Evolutionary conservation across 2,888 invertebrate species (phyloP), one percentile per base, ranked within the genome.

Genomic region (Sesamia inferens): DNA sequence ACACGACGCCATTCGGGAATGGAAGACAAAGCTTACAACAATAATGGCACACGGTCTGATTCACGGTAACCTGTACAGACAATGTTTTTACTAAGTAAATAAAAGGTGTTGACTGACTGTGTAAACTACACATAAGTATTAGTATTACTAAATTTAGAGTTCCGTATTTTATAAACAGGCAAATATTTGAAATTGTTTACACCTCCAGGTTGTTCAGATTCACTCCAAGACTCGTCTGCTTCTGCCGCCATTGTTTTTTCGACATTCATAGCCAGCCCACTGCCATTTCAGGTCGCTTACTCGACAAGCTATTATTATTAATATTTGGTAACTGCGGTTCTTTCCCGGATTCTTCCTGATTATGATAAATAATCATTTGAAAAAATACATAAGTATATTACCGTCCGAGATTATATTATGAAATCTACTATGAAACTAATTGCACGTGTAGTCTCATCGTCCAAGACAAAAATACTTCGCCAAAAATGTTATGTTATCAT

Each of bases 31-130:
- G 55, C 39, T 48, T 42, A 31, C 19, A 80, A 84, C 82, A 85
- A 81, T 78, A 61, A 61, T 13, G n/a, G 39, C 74, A 66, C 85
- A 84, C 84, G 84, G 71, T 85, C 84, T 85, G 81, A 74, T 84
- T 83, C 78, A 55, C 83, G 22, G n/a, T 59, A 72, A 83, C 77
- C 69, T 68, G 74, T 31, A 55, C 24, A 24, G 14, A 64, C 64
- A 71, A 69, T 74, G 72, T 74, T 76, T 79, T 68, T 59, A 55
- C 19, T 47, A 42, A 54, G 54, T 55, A 62, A 55, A 69, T 80
- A n/a, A 47, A 42, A 63, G 14, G 5, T 55, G 55, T 47, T 55
- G 13, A 59, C 54, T 55, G 13, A 19, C 13, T 31, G n/a, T 68
- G 22, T 14, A 48, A 48, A 22, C 42, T 69, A 24, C 22, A 39